phyloP scores from a whole-genome alignment of 1,140 invertebrate species.

The Drosophila ironensis region DNA sequence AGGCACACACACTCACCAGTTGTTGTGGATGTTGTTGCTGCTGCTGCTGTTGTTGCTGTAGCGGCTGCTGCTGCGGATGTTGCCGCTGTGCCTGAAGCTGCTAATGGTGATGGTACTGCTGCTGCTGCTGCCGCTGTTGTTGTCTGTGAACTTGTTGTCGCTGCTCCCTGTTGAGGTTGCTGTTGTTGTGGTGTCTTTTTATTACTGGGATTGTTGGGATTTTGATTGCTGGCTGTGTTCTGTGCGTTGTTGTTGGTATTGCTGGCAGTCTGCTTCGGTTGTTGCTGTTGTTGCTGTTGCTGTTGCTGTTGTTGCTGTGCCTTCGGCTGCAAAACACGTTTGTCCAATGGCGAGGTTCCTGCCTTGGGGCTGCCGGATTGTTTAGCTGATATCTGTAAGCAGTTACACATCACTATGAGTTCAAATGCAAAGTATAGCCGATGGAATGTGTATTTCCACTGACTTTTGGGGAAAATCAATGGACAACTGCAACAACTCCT shows the following conservation, averaged over 20 bases:
- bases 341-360: constrained; percentile 79
- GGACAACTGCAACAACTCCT: constrained; percentile 36
- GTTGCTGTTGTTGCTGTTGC: constrained; percentile 72
- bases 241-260: constrained; percentile 28
- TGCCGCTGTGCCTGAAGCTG: too few relatives aligned
- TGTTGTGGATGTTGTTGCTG: constrained; percentile 39
- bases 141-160: constrained; percentile 44
- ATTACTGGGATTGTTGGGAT: constrained; percentile 46
- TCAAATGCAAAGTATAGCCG: not conserved
- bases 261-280: constrained; percentile 60
- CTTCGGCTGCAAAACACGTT: constrained; percentile 82
- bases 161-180: constrained; percentile 36
- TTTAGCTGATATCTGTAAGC: constrained; percentile 79
- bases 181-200: constrained; percentile 58
- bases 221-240: constrained; percentile 43
- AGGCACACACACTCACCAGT: constrained; percentile 51
- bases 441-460: not conserved
- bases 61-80: constrained; percentile 1
- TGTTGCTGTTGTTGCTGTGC: constrained; percentile 69
- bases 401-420: constrained; percentile 11
- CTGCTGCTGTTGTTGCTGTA: constrained; percentile 11
- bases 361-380: constrained; percentile 75
- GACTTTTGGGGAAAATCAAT: constrained; percentile 57
- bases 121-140: constrained; percentile 8
- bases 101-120: not conserved